Base-by-base conservation (phyloP, 35 echinoderm and acorn worm species). In the Lytechinus pictus region DNA sequence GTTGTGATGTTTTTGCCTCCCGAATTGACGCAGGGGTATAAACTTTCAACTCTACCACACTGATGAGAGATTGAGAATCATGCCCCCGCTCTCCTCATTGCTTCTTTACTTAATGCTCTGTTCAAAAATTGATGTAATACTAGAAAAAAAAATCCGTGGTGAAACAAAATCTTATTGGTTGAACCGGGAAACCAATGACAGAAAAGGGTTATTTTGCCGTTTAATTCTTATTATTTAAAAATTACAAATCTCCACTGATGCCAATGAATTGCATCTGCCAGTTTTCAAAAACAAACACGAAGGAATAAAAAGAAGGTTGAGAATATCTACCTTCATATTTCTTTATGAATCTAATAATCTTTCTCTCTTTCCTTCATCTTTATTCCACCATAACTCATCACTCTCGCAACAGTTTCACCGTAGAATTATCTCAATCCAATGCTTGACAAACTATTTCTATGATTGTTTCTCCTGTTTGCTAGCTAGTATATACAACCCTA, bases 1-100 rank as follows among this genome's bases (percentile, higher is more conserved):
- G 88, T 90, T 90, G 28, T 90, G 88, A 90, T 90, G 88, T 90
- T 90, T 90, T 90, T 90, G 52, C 88, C 88, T 90, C 88, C 88
- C 88, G 88, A 90, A 90, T 90, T 90, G 88, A 90, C 88, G 88
- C 66, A 79, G 88, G 88, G 88, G 52, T 52, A 90, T 90, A 90
- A 90, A 90, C 88, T 90, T 90, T 90, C 88, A 44, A 54, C 88
- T 90, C 88, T 10, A 44, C 88, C 88, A n/a, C 88, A 90, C 66
- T 16, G 66, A 79, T 24, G 66, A 79, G 19, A 79, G 66, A 79
- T 79, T 24, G 16, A 5, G 21, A 24, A 79, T 79, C 1, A 24
- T 79, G 4, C 16, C 19, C 3, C 0, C 19, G 14, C 61, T 6
- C 4, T 24, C 66, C 16, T 4, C n/a, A 16, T 24, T n/a, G 66